These are phyloP conservation scores for Xerus inauris DNA, from an alignment of 2,113 vertebrate genomes.

Conservation along the genomic window DNA sequence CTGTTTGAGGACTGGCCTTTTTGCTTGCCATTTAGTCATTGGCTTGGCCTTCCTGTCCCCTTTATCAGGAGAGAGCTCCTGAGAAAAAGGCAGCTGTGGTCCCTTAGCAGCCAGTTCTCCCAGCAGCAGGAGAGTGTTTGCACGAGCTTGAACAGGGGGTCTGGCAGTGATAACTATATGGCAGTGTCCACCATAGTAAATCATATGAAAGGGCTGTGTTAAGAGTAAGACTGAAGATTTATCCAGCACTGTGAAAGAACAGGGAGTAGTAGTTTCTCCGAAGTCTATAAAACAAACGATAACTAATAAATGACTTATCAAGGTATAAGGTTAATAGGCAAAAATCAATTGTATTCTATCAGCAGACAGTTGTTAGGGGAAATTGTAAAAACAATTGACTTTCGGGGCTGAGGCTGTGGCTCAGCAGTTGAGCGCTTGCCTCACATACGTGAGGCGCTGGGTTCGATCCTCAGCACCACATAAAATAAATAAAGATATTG, in stretches of 20 bases:
- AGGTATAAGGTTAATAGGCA: background rate
- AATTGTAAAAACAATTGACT: background rate
- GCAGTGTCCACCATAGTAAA: background rate
- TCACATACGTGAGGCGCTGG: too few species aligned
- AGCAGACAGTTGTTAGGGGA: background rate
- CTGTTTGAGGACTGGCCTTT: background rate
- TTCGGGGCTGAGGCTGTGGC: too few species aligned
- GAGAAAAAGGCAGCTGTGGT: background rate
- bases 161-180: background rate
- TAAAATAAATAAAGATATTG: too few species aligned
- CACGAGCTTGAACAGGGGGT: background rate
- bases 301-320: background rate
- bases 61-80: background rate
- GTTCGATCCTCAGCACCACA: too few species aligned
- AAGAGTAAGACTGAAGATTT: background rate
- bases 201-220: background rate
- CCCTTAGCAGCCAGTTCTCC: background rate
- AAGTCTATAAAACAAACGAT: background rate
- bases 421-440: too few species aligned
- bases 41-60: background rate
- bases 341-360: background rate
- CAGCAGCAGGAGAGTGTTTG: background rate
- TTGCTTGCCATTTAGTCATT: background rate
- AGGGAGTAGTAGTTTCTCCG: background rate
- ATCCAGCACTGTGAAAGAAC: background rate